Percentiles rank a stretch among this genome's conserved stretches.
Conservation (phyloP, 1,140 invertebrate species). For the Babylonia areolata region DNA sequence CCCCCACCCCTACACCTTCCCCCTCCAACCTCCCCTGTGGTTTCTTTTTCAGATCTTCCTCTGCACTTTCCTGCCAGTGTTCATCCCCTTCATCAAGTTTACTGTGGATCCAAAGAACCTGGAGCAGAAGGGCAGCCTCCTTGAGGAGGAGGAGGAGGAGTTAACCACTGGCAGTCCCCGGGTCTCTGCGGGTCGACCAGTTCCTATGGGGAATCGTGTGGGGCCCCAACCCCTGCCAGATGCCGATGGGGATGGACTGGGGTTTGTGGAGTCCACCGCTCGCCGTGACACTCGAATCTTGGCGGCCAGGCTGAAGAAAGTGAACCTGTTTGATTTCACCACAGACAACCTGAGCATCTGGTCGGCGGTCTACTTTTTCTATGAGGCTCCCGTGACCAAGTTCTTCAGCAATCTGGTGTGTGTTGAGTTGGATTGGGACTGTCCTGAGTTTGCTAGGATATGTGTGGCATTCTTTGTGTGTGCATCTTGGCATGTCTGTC, state of each 20-base stretch:
- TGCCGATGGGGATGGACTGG: slow-evolving; percentile 36
- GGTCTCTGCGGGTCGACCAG: background rate
- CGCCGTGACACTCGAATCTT: background rate
- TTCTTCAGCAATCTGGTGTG: slow-evolving; percentile 60
- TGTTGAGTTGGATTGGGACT: too few relatives aligned
- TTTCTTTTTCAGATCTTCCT: slow-evolving; percentile 59
- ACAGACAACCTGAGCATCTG: slow-evolving; percentile 56
- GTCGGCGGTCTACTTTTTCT: slow-evolving; percentile 66
- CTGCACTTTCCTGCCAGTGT: slow-evolving; percentile 60
- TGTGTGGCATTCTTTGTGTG: slow-evolving; percentile 16
- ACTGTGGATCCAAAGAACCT: slow-evolving; percentile 45
- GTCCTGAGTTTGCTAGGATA: background rate
- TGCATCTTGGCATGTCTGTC: too few relatives aligned
- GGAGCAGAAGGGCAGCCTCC: slow-evolving; percentile 29
- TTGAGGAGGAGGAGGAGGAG: slow-evolving; percentile 48
- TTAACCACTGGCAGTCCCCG: slow-evolving; percentile 8
- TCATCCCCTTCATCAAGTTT: slow-evolving; percentile 69
- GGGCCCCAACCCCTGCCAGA: background rate
- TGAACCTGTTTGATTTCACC: slow-evolving; percentile 50
- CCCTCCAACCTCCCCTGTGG: background rate
- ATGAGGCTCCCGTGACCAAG: slow-evolving; percentile 66
- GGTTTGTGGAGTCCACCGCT: slow-evolving; percentile 48
- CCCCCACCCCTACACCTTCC: background rate
- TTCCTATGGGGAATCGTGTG: background rate
- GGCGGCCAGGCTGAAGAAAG: slow-evolving; percentile 54